Percentiles rank a stretch among this genome's conserved stretches.
Evolutionary conservation across 2,888 invertebrate species (phyloP).

Genomic region (Nephrotoma appendiculata): DNA sequence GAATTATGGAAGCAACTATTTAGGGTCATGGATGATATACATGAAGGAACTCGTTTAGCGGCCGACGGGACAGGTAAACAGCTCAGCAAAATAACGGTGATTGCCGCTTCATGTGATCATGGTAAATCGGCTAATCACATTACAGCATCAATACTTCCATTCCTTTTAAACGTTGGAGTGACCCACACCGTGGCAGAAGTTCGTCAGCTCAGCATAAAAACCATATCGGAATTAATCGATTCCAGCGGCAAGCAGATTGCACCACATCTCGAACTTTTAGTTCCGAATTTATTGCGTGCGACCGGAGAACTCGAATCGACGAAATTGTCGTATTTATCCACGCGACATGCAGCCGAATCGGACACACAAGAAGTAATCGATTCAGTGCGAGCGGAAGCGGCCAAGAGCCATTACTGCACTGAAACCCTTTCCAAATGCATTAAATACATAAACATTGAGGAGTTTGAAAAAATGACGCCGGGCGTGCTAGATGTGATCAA

Average conservation of each 20-base stretch:
- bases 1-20: conserved; percentile 63
- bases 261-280: conserved; percentile 64
- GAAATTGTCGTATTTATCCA: conserved; percentile 65
- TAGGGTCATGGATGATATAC: conserved; percentile 88
- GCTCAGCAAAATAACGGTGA: conserved; percentile 51
- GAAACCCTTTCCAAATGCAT: conserved; percentile 59
- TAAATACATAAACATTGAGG: conserved; percentile 58
- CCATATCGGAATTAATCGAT: conserved; percentile 72
- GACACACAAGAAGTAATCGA: conserved; percentile 65
- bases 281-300: conserved; percentile 72
- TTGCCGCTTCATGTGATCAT: conserved; percentile 46
- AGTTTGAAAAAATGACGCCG: conserved; percentile 66
- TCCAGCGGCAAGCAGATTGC: conserved; percentile 65
- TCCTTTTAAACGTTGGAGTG: conserved; percentile 66
- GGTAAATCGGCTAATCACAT: conserved; percentile 61
- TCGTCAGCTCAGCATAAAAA: conserved; percentile 63
- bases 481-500: conserved; percentile 69
- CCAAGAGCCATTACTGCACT: conserved; percentile 74
- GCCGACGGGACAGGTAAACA: conserved; percentile 56
- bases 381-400: conserved; percentile 62
- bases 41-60: conserved; percentile 67
- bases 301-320: conserved; percentile 76
- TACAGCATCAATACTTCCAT: conserved; percentile 61
- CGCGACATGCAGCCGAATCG: conserved; percentile 49
- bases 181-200: conserved; percentile 66